phyloP scores from a whole-genome alignment of 2,113 vertebrate species.

The Prionailurus viverrinus region DNA sequence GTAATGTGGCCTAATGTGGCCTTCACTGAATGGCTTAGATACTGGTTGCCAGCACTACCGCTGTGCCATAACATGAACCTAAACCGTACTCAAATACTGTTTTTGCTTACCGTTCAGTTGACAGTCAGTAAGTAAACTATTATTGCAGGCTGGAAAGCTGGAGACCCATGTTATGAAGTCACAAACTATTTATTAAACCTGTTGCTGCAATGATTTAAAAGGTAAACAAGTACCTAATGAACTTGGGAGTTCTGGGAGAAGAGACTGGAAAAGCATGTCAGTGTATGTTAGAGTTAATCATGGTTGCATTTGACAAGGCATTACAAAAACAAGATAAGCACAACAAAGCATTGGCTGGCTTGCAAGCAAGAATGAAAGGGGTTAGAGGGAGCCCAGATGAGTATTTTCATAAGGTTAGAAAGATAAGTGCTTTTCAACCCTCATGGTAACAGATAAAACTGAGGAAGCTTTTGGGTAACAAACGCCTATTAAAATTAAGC shows the following conservation, averaged over 20 bases:
- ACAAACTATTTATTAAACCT: neutral
- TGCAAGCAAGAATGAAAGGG: neutral
- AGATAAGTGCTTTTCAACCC: neutral
- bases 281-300: neutral
- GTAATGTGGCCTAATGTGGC: neutral
- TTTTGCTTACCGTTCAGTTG: neutral
- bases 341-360: neutral
- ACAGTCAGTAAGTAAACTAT: neutral
- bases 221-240: neutral
- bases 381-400: neutral
- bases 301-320: neutral
- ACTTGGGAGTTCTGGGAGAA: slow-evolving; percentile 22
- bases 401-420: neutral
- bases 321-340: neutral
- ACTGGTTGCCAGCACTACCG: neutral
- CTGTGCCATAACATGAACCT: neutral
- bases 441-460: neutral
- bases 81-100: neutral
- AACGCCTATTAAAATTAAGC: neutral
- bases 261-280: neutral
- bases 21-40: neutral
- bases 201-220: slow-evolving; percentile 16
- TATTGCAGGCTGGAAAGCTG: neutral
- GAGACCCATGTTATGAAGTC: neutral
- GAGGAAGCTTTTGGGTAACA: neutral